These are phyloP conservation scores for Poliocrania exsul DNA, from an alignment of 2,797 vertebrate genomes.

Conservation along the genomic window DNA sequence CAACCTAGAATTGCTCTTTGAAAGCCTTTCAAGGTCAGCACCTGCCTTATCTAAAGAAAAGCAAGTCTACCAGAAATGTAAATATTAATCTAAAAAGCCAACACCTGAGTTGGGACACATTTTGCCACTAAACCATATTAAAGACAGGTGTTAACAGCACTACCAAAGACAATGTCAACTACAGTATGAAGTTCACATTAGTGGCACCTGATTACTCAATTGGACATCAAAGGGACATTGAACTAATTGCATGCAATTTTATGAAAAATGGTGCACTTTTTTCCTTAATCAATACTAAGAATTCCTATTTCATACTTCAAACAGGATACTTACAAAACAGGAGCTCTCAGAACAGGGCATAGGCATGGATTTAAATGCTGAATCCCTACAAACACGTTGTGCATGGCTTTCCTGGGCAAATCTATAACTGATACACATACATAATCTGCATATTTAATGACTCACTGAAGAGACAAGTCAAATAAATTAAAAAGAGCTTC, in stretches of 20 bases:
- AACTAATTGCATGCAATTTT: background rate
- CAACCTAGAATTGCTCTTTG: background rate
- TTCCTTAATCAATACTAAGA: background rate
- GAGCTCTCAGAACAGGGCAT: background rate
- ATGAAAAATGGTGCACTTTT: background rate
- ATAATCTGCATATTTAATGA: background rate
- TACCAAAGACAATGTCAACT: background rate
- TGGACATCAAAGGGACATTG: background rate
- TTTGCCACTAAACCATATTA: background rate
- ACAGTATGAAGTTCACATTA: background rate
- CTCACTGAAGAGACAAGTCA: background rate
- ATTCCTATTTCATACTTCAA: background rate
- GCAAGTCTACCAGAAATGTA: background rate
- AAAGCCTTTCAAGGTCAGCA: background rate
- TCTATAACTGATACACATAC: background rate
- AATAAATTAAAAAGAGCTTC: background rate
- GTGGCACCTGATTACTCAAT: background rate
- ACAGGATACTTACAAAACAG: background rate
- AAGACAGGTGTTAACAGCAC: background rate
- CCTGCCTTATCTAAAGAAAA: slow-evolving; percentile 8
- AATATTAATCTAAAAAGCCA: slow-evolving; percentile 1
- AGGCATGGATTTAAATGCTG: background rate
- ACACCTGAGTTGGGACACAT: background rate
- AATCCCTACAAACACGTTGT: background rate
- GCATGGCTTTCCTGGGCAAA: background rate